Evolutionary conservation across 92 coral and sea anemone genomes (phyloP), one percentile per base, ranked within the genome.

Genomic region (Nematostella vectensis): DNA sequence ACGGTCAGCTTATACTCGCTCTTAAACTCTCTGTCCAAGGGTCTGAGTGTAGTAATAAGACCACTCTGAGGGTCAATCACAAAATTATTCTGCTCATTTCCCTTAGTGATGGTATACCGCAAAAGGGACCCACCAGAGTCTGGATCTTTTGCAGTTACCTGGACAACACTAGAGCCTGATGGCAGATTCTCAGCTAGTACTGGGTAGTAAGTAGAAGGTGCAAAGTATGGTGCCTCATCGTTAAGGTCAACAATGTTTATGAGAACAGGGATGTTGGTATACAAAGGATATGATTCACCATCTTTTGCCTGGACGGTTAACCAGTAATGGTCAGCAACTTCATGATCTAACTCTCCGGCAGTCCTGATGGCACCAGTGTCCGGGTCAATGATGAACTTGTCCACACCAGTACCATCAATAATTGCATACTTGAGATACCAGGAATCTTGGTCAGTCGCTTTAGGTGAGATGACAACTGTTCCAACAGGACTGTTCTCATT

Each of bases 351-450:
- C 21, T 69, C 65, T 45, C 66, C 50, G 9, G 96, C 69, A 15
- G 93, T 81, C 19, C 57, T 63, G 21, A 91, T 63, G 29, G 78
- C 69, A 30, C 84, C 95, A 56, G 88, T 77, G 33, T 79, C 78
- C 16, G 81, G 75, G 49, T 76, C 75, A 27, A 91, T 55, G 43
- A 69, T 54, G 69, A 91, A 91, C 77, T 69, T 82, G 55, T 88
- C 89, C 27, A 91, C 65, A 18, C 95, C 98, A 19, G 98, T 86
- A n/a, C 98, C 98, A 62, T 91, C 98, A 67, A 91, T 78, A n/a
- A 91, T 75, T 3, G 88, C 73, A 61, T 75, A 85, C 26, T 76
- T 75, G 29, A 72, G 25, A 57, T 68, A 79, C 94, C 94, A 83
- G 0, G 87, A 72, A 38, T 82, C 80, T 0, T 36, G 29, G 52